Evolutionary conservation across 2,797 vertebrate species (phyloP).

Genomic region (Gymnothorax javanicus): DNA sequence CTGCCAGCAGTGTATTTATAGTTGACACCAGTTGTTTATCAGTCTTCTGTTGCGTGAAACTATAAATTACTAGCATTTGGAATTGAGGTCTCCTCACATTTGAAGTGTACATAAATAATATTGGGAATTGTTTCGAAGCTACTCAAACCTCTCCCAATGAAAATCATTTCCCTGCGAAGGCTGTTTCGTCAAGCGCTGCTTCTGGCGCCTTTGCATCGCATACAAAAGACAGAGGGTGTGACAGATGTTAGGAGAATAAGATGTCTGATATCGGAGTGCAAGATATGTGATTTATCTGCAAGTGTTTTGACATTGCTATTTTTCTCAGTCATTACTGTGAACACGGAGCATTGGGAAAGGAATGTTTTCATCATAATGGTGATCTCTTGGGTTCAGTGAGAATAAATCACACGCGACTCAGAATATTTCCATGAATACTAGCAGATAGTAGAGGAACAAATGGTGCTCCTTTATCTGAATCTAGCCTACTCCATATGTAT

Average conservation of each 20-base stretch:
- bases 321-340: conserved; percentile 14
- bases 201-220: background rate
- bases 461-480: conserved; percentile 5
- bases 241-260: background rate
- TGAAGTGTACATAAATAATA: background rate
- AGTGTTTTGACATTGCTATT: conserved; percentile 18
- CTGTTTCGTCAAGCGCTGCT: background rate
- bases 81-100: background rate
- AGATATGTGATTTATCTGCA: conserved; percentile 1
- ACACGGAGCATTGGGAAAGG: background rate
- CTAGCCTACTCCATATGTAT: conserved; percentile 11
- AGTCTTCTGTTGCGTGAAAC: background rate
- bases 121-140: background rate
- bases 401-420: conserved; percentile 12
- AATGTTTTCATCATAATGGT: conserved; percentile 13
- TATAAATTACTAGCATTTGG: background rate
- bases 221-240: conserved; percentile 3
- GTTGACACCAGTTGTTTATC: background rate
- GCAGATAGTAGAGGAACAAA: conserved; percentile 3
- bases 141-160: background rate
- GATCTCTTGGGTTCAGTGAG: conserved; percentile 15
- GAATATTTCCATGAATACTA: conserved; percentile 11
- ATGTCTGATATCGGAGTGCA: background rate
- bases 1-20: background rate
- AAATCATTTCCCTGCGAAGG: background rate